phyloP scores from a whole-genome alignment of 2,888 invertebrate species.

The Aphidius colemani region DNA sequence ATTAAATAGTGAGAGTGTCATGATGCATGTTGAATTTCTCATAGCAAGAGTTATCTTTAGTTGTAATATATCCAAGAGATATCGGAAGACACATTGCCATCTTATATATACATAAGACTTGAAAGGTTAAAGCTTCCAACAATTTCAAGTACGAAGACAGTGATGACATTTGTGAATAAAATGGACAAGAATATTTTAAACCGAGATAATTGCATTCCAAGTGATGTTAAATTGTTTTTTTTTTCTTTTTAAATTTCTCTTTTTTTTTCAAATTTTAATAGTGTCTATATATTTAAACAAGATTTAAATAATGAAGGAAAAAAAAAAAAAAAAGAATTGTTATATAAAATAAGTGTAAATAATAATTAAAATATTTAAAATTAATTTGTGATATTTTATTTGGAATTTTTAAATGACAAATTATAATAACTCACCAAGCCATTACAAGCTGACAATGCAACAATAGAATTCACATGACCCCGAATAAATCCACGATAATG shows the following conservation, averaged over 20 bases:
- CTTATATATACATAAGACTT: neutral
- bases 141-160: neutral
- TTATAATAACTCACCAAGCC: slow-evolving; percentile 73
- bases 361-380: neutral
- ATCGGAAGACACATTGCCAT: neutral
- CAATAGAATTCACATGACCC: slow-evolving; percentile 71
- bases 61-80: slow-evolving; percentile 5
- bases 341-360: neutral
- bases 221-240: neutral
- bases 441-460: slow-evolving; percentile 81
- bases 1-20: neutral
- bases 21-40: neutral
- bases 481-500: slow-evolving; percentile 79
- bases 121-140: slow-evolving; percentile 5
- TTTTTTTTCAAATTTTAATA: slow-evolving; percentile 33
- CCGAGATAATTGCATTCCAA: slow-evolving; percentile 5
- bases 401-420: no score
- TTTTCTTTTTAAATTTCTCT: slow-evolving; percentile 2
- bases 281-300: slow-evolving; percentile 6
- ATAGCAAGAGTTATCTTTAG: no score
- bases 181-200: neutral
- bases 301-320: neutral
- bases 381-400: no score
- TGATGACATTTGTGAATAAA: neutral
- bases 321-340: neutral